A percentile compares a stretch with the other conserved stretches of the same genome.
These are phyloP conservation scores for Halisarca cf. caerulea DNA, from an alignment of 37 sponge, comb jelly and placozoan species.

Conservation along the genomic window DNA sequence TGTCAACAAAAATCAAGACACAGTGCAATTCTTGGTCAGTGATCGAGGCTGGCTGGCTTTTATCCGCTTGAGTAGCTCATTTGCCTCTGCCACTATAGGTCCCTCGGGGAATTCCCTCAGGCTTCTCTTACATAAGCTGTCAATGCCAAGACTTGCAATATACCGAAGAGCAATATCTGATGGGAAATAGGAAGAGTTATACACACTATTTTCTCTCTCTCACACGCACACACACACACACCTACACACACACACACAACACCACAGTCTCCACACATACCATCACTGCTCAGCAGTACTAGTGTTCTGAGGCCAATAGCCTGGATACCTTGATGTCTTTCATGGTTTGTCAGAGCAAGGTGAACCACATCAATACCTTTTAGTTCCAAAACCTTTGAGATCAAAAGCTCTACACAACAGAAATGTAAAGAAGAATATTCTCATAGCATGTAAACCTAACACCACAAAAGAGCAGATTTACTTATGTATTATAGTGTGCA, in stretches of 20 bases:
- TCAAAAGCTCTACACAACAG: neutral
- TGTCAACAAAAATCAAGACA: too few relatives aligned
- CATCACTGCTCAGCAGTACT: neutral
- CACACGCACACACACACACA: constrained; percentile 29
- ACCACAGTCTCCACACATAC: too few relatives aligned
- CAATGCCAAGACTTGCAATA: neutral
- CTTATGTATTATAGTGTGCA: too few relatives aligned
- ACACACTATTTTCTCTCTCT: too few relatives aligned
- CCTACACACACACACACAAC: constrained; percentile 21
- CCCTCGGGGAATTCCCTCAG: neutral
- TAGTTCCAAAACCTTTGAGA: neutral
- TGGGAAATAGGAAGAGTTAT: too few relatives aligned
- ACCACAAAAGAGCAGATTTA: too few relatives aligned
- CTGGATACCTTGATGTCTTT: constrained; percentile 19
- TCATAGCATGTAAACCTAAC: too few relatives aligned
- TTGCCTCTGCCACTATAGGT: constrained; percentile 16
- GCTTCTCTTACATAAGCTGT: neutral
- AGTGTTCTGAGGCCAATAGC: constrained; percentile 13
- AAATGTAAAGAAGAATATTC: too few relatives aligned
- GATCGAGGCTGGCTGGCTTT: neutral
- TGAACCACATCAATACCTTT: neutral
- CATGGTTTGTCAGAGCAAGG: neutral
- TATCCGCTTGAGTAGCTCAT: neutral
- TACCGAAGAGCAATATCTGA: neutral
- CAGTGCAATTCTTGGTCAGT: too few relatives aligned